These are phyloP conservation scores for Saiga tatarica DNA, from an alignment of 2,113 vertebrate genomes.

Conservation along the genomic window DNA sequence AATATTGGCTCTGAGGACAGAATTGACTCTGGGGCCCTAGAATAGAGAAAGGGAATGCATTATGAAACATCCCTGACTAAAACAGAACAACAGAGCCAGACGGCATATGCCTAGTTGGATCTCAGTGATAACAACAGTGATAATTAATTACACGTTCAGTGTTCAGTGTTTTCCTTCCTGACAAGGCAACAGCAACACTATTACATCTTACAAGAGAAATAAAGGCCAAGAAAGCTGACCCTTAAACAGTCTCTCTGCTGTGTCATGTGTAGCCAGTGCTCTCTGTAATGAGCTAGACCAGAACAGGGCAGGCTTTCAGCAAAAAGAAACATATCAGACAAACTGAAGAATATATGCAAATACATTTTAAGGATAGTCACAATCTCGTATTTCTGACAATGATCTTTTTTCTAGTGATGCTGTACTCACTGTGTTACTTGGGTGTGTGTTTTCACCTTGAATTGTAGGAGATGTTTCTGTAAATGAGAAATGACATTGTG, in stretches of 20 bases:
- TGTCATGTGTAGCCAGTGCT: rapidly evolving
- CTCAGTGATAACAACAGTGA: not conserved
- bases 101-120: not conserved
- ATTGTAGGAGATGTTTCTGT: not conserved
- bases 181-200: not conserved
- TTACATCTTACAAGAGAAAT: conserved; percentile 1
- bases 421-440: not conserved
- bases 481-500: not conserved
- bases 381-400: not conserved
- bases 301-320: not conserved
- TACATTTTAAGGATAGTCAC: not conserved
- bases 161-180: not conserved
- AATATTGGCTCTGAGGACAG: not conserved
- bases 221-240: not conserved
- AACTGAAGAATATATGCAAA: not conserved
- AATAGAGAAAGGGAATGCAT: not conserved
- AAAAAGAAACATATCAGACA: not conserved
- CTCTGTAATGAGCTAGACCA: not conserved
- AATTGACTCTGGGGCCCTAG: not conserved
- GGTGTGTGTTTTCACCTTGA: not conserved
- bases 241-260: not conserved
- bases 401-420: not conserved
- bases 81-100: not conserved
- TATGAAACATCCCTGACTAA: not conserved
- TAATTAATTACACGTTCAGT: conserved; percentile 45